phyloP scores from a whole-genome alignment of 2,888 invertebrate species.

The Polylopha cassiicola region DNA sequence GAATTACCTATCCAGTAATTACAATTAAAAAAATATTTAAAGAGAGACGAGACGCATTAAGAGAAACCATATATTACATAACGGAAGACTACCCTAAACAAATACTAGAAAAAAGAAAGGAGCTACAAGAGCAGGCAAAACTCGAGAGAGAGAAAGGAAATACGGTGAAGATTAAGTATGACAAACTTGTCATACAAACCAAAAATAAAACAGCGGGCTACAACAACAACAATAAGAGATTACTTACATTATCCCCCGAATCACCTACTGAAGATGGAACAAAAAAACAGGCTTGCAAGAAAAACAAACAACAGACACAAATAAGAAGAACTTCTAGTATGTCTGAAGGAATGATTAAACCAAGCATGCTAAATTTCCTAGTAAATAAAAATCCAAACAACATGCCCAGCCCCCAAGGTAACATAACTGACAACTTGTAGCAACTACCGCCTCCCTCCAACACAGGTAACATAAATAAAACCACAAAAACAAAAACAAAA shows the following conservation, averaged over 20 bases:
- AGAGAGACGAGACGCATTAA: too few species aligned
- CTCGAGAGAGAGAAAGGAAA: too few species aligned
- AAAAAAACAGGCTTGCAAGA: not conserved
- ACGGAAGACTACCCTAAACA: too few species aligned
- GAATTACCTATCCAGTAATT: too few species aligned
- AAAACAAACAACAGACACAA: conserved; percentile 3
- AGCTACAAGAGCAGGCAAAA: too few species aligned
- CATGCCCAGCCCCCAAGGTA: not conserved
- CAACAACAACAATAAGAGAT: conserved; percentile 9
- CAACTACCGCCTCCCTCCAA: conserved; percentile 12
- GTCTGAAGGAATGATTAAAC: conserved; percentile 1
- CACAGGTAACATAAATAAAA: conserved; percentile 1
- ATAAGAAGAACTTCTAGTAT: not conserved
- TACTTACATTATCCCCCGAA: conserved; percentile 1
- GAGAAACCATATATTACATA: too few species aligned
- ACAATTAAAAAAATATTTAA: too few species aligned
- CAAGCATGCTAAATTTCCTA: conserved; percentile 6
- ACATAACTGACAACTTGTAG: conserved; percentile 12
- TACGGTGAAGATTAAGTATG: not conserved
- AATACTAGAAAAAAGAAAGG: too few species aligned
- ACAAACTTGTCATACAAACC: conserved; percentile 3
- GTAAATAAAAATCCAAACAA: conserved; percentile 1
- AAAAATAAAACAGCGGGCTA: not conserved
- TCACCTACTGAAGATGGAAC: too few species aligned
- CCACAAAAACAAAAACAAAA: not conserved